phyloP scores from a whole-genome alignment of 2,113 vertebrate species.

The Monopterus albus region DNA sequence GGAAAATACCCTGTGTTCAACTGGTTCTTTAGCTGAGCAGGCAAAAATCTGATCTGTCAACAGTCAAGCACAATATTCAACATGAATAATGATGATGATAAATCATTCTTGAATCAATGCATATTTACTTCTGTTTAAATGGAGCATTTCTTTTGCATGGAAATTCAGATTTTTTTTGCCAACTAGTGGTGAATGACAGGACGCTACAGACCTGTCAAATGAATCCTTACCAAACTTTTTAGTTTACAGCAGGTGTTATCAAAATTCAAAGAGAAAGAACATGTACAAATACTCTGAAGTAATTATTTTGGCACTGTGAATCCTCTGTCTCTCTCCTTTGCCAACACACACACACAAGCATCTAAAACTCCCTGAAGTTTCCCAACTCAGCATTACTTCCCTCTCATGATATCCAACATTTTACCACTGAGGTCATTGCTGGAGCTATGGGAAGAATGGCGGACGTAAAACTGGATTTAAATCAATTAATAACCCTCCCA shows the following conservation, averaged over 20 bases:
- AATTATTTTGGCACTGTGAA: neutral
- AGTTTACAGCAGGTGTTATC: no score
- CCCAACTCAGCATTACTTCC: neutral
- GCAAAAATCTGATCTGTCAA: no score
- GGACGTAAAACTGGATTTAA: neutral
- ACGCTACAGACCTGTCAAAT: neutral
- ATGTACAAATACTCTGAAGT: neutral
- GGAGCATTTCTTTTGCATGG: no score
- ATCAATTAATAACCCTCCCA: slow-evolving; percentile 5
- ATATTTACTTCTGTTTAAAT: no score
- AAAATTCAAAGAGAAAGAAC: no score
- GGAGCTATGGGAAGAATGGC: neutral
- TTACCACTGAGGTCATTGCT: slow-evolving; percentile 26
- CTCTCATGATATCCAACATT: neutral
- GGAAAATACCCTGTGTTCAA: no score
- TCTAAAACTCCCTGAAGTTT: slow-evolving; percentile 11
- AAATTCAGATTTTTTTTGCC: no score
- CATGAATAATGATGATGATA: no score
- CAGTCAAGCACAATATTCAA: no score
- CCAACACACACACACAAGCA: neutral
- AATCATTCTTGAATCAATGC: no score
- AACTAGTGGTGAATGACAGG: no score
- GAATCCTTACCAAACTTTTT: neutral
- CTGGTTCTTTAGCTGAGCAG: no score
- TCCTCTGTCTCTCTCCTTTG: neutral